Evolutionary conservation across 53 echinoderm and acorn worm species (phyloP).

Genomic region (Apostichopus leukothele): DNA sequence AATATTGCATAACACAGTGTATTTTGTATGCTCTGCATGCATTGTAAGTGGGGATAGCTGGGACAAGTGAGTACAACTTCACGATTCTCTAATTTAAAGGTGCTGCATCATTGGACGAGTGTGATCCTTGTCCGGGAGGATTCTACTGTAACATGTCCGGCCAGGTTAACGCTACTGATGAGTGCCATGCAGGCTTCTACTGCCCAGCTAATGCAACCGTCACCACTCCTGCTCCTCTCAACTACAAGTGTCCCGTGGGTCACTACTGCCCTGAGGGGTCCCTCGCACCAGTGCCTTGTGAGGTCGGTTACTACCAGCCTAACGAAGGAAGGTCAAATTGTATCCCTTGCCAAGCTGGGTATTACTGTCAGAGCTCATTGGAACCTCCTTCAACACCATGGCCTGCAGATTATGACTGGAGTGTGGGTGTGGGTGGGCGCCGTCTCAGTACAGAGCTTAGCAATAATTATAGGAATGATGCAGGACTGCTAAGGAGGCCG

Average conservation of each 20-base stretch:
- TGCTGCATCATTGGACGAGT: conserved; percentile 75
- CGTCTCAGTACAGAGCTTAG: too few species aligned
- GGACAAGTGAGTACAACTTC: too few species aligned
- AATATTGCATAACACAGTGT: too few species aligned
- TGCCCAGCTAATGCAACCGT: conserved; percentile 91
- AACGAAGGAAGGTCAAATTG: conserved; percentile 74
- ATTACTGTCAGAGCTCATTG: conserved; percentile 94
- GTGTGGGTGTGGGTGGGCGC: conserved; percentile 60
- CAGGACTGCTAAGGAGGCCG: too few species aligned
- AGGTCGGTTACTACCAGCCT: conserved; percentile 94
- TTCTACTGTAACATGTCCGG: conserved; percentile 91
- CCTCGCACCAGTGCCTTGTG: conserved; percentile 78
- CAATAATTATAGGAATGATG: not conserved
- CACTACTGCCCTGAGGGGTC: conserved; percentile 91
- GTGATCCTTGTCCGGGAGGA: conserved; percentile 89
- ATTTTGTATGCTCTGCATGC: too few species aligned
- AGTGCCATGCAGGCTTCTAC: conserved; percentile 83
- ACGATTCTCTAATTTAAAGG: conserved; percentile 33
- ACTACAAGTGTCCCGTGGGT: conserved; percentile 78
- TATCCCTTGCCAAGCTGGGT: conserved; percentile 94
- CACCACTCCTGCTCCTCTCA: conserved; percentile 66
- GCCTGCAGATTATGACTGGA: conserved; percentile 91
- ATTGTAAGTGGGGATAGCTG: too few species aligned
- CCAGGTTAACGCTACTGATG: conserved; percentile 73
- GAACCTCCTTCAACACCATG: conserved; percentile 91